phyloP scores from a whole-genome alignment of 2,113 vertebrate genomes.

The Sinosuthora webbiana region DNA sequence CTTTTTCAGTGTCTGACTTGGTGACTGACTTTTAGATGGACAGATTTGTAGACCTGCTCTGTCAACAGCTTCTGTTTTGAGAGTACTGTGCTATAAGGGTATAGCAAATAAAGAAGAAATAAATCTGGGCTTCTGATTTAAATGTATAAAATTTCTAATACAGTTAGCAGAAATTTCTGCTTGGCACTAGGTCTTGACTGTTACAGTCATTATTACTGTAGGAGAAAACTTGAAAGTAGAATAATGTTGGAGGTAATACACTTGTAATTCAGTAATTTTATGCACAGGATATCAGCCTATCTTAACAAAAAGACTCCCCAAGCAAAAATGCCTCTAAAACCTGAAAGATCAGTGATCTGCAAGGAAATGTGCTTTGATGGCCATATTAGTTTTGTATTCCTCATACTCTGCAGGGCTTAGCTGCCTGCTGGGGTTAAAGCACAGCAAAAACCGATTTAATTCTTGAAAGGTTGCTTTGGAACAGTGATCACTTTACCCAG shows the following conservation, averaged over 20 bases:
- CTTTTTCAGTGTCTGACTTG: background rate
- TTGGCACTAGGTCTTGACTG: background rate
- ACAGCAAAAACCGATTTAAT: background rate
- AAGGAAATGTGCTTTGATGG: background rate
- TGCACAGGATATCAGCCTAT: background rate
- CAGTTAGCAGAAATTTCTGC: background rate
- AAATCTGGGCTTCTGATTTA: background rate
- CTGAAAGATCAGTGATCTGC: background rate
- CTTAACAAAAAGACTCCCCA: background rate
- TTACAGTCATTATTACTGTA: background rate
- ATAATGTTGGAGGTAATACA: background rate
- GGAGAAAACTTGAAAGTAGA: background rate
- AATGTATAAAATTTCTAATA: background rate
- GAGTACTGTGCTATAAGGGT: background rate
- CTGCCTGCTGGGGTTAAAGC: background rate
- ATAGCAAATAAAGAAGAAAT: background rate
- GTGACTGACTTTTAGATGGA: background rate
- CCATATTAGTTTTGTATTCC: background rate
- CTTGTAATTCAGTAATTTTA: background rate
- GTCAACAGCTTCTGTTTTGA: background rate
- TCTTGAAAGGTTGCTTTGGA: background rate
- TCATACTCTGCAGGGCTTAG: background rate
- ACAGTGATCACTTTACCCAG: background rate
- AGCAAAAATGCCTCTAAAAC: background rate
- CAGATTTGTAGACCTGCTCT: background rate